phyloP scores from a whole-genome alignment of 2,888 invertebrate species.

The Drosophila kokeensis region DNA sequence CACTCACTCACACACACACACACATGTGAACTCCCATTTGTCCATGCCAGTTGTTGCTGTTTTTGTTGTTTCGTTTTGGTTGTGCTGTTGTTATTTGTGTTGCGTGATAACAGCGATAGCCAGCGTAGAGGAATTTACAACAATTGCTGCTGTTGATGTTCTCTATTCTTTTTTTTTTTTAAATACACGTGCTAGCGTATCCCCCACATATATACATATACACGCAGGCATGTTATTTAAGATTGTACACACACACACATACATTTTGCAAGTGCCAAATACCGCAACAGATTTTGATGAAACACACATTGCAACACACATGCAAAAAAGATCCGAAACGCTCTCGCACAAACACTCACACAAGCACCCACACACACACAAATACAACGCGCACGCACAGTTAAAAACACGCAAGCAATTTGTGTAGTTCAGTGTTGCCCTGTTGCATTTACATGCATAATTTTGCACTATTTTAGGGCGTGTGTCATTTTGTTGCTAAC shows the following conservation, averaged over 20 bases:
- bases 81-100: slow-evolving; percentile 51
- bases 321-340: slow-evolving; percentile 20
- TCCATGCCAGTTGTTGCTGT: slow-evolving; percentile 32
- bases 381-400: slow-evolving; percentile 24
- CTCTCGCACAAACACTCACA: slow-evolving; percentile 33
- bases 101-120: slow-evolving; percentile 62
- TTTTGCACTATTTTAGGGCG: slow-evolving; percentile 32
- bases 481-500: slow-evolving; percentile 35
- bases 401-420: slow-evolving; percentile 65
- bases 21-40: slow-evolving; percentile 37
- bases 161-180: slow-evolving; percentile 16
- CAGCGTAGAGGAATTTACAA: slow-evolving; percentile 41
- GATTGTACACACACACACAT: slow-evolving; percentile 16
- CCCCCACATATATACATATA: slow-evolving; percentile 21
- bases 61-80: slow-evolving; percentile 38
- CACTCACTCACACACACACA: slow-evolving; percentile 20
- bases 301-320: slow-evolving; percentile 48
- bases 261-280: slow-evolving; percentile 33
- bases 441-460: slow-evolving; percentile 19
- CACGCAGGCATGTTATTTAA: slow-evolving; percentile 5
- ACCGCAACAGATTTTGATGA: slow-evolving; percentile 47
- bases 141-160: slow-evolving; percentile 17
- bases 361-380: slow-evolving; percentile 21
- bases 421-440: slow-evolving; percentile 26
- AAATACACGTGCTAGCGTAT: slow-evolving; percentile 56